A percentile compares a stretch with the other conserved stretches of the same genome.
These are phyloP conservation scores for Zelostemma sp. DNA, from an alignment of 1,140 invertebrate species.

Conservation along the genomic window DNA sequence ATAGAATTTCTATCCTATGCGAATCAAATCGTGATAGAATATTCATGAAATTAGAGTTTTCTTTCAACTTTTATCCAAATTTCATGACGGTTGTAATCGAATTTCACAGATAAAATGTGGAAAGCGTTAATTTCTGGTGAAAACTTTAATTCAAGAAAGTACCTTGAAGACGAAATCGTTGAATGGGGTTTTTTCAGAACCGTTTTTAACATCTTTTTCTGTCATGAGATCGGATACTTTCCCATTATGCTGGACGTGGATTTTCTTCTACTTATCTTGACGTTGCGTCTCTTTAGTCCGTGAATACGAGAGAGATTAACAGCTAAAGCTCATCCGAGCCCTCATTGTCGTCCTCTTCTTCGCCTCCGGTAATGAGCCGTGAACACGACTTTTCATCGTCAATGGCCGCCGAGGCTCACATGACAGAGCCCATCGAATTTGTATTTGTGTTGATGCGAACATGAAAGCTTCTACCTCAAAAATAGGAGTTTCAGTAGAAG, in stretches of 20 bases:
- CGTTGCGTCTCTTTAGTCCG: conserved; percentile 25
- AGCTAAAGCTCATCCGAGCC: conserved; percentile 38
- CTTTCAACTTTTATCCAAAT: no score
- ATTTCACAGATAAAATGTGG: no score
- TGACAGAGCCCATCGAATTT: conserved; percentile 7
- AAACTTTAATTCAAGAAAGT: no score
- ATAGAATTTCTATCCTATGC: no score
- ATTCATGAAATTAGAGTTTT: no score
- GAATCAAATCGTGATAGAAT: no score
- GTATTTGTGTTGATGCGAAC: background rate
- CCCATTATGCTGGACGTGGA: conserved; percentile 22
- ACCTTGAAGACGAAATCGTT: no score
- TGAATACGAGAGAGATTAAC: conserved; percentile 37
- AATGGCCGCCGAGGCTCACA: conserved; percentile 22
- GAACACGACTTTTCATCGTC: conserved; percentile 40
- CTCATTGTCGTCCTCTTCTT: conserved; percentile 34
- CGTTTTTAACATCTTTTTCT: no score
- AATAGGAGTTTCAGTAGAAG: background rate
- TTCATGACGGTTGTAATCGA: no score
- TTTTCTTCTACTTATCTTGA: conserved; percentile 37
- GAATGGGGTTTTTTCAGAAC: no score
- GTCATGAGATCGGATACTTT: background rate
- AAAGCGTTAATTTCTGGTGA: no score
- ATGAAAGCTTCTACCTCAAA: background rate
- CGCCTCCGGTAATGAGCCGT: conserved; percentile 38